phyloP scores from a whole-genome alignment of 2,888 invertebrate species.

The Ernsta delagoae region DNA sequence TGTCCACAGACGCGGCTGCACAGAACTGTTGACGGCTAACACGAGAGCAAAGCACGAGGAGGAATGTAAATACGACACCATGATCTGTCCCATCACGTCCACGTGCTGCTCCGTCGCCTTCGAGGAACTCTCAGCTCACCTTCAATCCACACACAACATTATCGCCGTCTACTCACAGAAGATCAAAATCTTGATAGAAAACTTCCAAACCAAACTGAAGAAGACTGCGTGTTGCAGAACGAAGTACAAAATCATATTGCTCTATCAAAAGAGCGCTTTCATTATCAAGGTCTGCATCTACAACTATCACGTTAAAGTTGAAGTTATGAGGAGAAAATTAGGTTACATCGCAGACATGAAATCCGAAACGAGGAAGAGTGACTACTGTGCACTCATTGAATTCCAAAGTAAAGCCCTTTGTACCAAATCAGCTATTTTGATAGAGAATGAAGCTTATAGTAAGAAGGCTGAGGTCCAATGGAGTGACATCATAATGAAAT shows the following conservation, averaged over 20 bases:
- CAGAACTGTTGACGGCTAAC: conserved; percentile 68
- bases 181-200: conserved; percentile 79
- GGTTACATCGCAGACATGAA: conserved; percentile 73
- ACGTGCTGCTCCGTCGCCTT: conserved; percentile 75
- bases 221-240: conserved; percentile 79
- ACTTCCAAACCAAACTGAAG: conserved; percentile 78
- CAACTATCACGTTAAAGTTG: conserved; percentile 78
- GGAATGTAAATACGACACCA: conserved; percentile 75
- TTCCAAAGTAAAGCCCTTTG: conserved; percentile 77
- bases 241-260: conserved; percentile 74
- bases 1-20: conserved; percentile 77
- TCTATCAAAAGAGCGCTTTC: conserved; percentile 78
- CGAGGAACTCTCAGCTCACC: conserved; percentile 73
- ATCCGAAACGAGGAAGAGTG: conserved; percentile 71
- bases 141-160: conserved; percentile 72
- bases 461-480: conserved; percentile 80
- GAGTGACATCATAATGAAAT: conserved; percentile 75
- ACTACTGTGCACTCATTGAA: conserved; percentile 75
- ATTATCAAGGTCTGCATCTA: conserved; percentile 81
- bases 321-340: conserved; percentile 76
- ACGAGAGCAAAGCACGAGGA: conserved; percentile 76
- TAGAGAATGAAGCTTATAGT: conserved; percentile 76
- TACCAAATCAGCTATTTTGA: conserved; percentile 75
- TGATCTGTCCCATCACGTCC: conserved; percentile 76
- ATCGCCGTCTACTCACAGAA: conserved; percentile 80